Evolutionary conservation across 2,113 vertebrate species (phyloP), one percentile per base, ranked within the genome.

Genomic region (Ophiodon elongatus): DNA sequence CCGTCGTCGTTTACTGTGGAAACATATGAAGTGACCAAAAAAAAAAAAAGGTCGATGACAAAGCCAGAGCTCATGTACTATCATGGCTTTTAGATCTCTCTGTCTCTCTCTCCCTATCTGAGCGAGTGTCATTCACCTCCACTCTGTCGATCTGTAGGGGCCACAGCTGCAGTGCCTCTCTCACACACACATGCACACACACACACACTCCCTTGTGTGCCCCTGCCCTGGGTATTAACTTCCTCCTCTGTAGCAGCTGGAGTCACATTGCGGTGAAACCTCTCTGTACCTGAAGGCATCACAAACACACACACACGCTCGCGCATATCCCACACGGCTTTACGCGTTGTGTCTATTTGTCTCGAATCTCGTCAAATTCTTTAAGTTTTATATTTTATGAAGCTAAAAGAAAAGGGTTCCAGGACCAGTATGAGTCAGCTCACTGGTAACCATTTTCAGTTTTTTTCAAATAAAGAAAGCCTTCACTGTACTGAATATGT

Each of bases 171-270:
- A 73, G 73, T 82, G 81, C 70, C 74, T 83, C 79, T 85, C 75
- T 63, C 56, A 62, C 74, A 76, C 77, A 56, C 76, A 79, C 52
- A 45, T 14, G 15, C 79, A 80, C 62, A 81, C 35, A 50, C 14
- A 35, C 59, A 63, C 68, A 70, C 84, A 59, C 76, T 88, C 90
- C 94, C 92, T 71, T 83, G 85, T 92, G 92, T 91, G 90, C 91
- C 90, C 82, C 90, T 84, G 86, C 85, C 83, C 91, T 86, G 91
- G 92, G 91, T 93, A 91, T 91, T 84, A 80, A 72, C 88, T 90
- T 85, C 91, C 91, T 89, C 86, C 90, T 94, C 91, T 93, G 94
- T 83, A 91, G 89, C 93, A 94, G 94, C 93, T 94, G 93, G 84
- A 94, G 88, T 90, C 85, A 88, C 86, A 86, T 85, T 89, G 85